Base-by-base conservation (phyloP, 2,797 vertebrate genomes). In the Neopelma chrysocephalum region DNA sequence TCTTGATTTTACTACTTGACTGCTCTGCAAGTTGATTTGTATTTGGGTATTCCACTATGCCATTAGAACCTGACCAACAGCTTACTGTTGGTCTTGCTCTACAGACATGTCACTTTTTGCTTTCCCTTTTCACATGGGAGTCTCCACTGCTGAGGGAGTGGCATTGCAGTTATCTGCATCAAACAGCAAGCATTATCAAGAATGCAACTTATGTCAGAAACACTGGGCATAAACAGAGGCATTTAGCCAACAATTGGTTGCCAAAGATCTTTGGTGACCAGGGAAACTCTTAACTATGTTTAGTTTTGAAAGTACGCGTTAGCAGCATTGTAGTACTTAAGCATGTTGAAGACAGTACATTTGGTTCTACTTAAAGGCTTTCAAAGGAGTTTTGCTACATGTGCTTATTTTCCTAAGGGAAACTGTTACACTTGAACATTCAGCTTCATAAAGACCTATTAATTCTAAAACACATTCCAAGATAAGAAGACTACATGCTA, bases 161-260 rank as follows among this genome's bases (percentile, higher is more conserved):
- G 65, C 71, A 31, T 31, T 29, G 23, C 34, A 12, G 32, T 85
- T 96, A 96, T 96, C 92, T 62, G 70, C 51, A 80, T 88, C 73
- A 77, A 76, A 77, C 95, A 92, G 47, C 1, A 0, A 82, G 71
- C 7, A 1, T 87, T 96, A 96, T 95, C 95, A 53, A 29, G 61
- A 89, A 61, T 65, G 34, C 31, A 87, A 22, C 66, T n/a, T 45
- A 7, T 70, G 43, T 62, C 93, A 96, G 82, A 87, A 87, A 61
- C 34, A 38, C 21, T 27, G 70, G 77, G 70, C 80, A 79, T 76
- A 85, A 57, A 51, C 15, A 34, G 56, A 54, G 45, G 62, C 84
- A 40, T 87, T 88, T 47, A 76, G 66, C 50, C 34, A 87, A 26
- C 21, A 80, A 53, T 7, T 50, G 38, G 31, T 40, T 69, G 82